These are phyloP conservation scores for Idaea biselata DNA, from an alignment of 2,888 invertebrate species.

Conservation along the genomic window DNA sequence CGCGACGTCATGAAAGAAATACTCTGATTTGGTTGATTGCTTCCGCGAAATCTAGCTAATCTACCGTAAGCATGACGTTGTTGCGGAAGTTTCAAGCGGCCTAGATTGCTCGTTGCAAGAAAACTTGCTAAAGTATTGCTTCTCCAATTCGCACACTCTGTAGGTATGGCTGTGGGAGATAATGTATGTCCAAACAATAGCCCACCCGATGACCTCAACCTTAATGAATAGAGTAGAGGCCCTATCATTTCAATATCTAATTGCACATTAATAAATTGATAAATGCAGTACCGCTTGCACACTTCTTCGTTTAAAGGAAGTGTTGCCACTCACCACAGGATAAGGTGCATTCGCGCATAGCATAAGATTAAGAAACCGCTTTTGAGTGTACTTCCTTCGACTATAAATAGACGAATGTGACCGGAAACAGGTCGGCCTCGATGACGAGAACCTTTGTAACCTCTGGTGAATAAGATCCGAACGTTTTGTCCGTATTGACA, in stretches of 20 bases:
- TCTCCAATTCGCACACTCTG: no score
- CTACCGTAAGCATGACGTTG: no score
- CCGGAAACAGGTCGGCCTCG: slow-evolving; percentile 62
- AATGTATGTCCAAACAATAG: no score
- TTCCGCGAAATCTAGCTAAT: no score
- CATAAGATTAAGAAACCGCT: slow-evolving; percentile 63
- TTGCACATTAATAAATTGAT: background rate
- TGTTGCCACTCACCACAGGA: slow-evolving; percentile 51
- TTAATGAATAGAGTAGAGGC: no score
- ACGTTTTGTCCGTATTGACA: background rate
- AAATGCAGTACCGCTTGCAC: background rate
- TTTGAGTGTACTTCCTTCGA: slow-evolving; percentile 60
- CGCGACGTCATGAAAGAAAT: no score
- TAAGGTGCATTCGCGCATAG: slow-evolving; percentile 56
- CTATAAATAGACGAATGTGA: slow-evolving; percentile 62
- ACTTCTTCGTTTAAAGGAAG: slow-evolving; percentile 49
- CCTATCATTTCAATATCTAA: background rate
- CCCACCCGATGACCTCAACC: no score
- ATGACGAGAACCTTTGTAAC: slow-evolving; percentile 34
- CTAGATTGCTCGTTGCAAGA: no score
- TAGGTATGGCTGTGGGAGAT: no score
- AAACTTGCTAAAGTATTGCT: no score
- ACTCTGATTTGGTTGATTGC: no score
- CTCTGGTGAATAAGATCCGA: slow-evolving; percentile 10
- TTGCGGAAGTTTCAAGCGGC: no score